A percentile compares a stretch with the other conserved stretches of the same genome.
phyloP scores from a whole-genome alignment of 2,888 invertebrate genomes.

The Phortica okadai region DNA sequence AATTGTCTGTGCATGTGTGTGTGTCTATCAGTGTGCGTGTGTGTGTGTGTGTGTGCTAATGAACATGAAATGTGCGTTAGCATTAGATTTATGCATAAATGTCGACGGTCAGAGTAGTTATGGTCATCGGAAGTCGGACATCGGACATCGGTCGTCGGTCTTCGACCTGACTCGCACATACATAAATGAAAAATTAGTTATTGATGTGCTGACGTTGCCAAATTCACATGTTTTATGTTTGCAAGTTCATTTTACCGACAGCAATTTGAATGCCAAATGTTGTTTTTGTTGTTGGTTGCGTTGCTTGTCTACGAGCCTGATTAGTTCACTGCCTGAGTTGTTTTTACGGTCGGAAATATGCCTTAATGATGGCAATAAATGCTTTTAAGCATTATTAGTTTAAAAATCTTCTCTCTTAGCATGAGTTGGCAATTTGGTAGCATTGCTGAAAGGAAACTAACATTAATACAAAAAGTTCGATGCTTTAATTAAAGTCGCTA shows the following conservation, averaged over 20 bases:
- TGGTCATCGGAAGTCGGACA: neutral
- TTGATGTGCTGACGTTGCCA: constrained; percentile 57
- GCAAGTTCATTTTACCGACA: constrained; percentile 49
- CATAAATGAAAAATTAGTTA: constrained; percentile 66
- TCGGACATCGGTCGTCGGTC: neutral
- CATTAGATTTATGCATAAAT: constrained; percentile 37
- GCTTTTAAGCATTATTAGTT: neutral
- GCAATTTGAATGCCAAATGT: constrained; percentile 57
- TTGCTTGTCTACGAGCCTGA: neutral
- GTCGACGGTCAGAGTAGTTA: neutral
- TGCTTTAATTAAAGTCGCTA: too few relatives aligned
- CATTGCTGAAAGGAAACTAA: neutral
- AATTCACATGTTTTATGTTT: constrained; percentile 43
- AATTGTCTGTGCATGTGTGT: constrained; percentile 2
- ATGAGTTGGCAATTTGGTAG: neutral
- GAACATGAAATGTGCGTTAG: constrained; percentile 51
- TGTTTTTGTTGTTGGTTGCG: neutral
- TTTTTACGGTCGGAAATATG: neutral
- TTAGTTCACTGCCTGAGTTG: neutral
- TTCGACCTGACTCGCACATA: constrained; percentile 21
- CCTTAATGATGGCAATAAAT: neutral
- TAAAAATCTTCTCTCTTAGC: neutral
- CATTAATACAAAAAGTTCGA: too few relatives aligned
- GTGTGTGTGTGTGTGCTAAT: constrained; percentile 38
- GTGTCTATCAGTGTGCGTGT: neutral